phyloP scores from a whole-genome alignment of 2,888 invertebrate genomes.

The Archips xylosteana region DNA sequence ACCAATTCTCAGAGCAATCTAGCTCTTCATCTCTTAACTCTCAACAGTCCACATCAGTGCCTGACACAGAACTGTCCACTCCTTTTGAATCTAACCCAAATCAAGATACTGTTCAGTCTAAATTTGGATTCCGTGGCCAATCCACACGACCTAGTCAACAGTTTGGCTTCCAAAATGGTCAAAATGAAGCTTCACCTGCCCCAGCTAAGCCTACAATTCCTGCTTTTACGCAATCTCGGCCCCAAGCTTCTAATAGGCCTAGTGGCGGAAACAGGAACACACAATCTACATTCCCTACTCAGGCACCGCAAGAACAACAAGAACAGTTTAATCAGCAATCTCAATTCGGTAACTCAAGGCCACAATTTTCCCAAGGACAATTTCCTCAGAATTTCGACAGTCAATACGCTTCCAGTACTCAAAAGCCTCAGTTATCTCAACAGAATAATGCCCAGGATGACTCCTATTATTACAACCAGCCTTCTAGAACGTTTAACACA shows the following conservation, averaged over 20 bases:
- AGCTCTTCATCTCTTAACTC: constrained; percentile 43
- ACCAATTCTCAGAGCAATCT: constrained; percentile 44
- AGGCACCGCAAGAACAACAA: constrained; percentile 27
- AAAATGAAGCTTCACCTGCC: constrained; percentile 32
- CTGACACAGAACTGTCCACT: constrained; percentile 61
- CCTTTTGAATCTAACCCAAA: constrained; percentile 56
- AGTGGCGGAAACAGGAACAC: constrained; percentile 24
- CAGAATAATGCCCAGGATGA: constrained; percentile 56
- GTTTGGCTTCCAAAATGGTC: constrained; percentile 36
- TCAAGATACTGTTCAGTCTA: constrained; percentile 31
- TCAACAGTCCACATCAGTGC: constrained; percentile 55
- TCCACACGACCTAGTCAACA: constrained; percentile 39
- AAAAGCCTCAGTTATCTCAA: constrained; percentile 53
- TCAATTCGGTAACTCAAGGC: constrained; percentile 35
- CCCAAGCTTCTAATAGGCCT: constrained; percentile 32
- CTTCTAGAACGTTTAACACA: constrained; percentile 60
- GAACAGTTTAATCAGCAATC: constrained; percentile 41
- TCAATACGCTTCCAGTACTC: constrained; percentile 50
- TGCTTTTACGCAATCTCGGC: constrained; percentile 42
- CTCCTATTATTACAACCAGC: constrained; percentile 69
- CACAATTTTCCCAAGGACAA: constrained; percentile 41
- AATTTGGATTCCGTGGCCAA: constrained; percentile 35
- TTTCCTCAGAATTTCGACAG: constrained; percentile 47
- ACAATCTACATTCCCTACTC: constrained; percentile 41
- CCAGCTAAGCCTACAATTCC: constrained; percentile 42